These are phyloP conservation scores for Gobiocypris rarus DNA, from an alignment of 2,113 vertebrate species.

Conservation along the genomic window DNA sequence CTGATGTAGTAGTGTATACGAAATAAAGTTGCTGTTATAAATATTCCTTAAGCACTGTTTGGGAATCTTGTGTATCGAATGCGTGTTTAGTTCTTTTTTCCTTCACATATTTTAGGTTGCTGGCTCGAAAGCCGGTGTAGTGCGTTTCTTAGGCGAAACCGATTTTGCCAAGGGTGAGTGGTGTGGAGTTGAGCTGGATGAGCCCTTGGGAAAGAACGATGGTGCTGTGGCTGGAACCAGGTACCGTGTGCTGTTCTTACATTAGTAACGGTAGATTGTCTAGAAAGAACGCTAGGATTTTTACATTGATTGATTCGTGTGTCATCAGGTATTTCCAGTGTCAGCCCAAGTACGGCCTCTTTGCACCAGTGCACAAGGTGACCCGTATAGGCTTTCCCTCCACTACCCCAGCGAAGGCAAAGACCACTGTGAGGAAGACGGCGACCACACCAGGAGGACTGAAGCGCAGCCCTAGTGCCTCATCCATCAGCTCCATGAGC, in stretches of 20 bases:
- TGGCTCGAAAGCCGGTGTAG: conserved; percentile 95
- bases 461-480: conserved; percentile 93
- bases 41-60: not conserved
- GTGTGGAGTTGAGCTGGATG: conserved; percentile 97
- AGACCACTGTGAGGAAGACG: conserved; percentile 85
- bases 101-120: conserved; percentile 80
- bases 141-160: conserved; percentile 95
- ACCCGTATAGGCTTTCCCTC: conserved; percentile 97
- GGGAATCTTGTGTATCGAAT: not conserved
- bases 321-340: conserved; percentile 93
- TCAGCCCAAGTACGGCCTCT: conserved; percentile 95
- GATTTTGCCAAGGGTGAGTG: conserved; percentile 99
- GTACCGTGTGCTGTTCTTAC: conserved; percentile 65
- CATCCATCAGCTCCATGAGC: conserved; percentile 95
- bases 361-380: conserved; percentile 97
- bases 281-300: not conserved
- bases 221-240: conserved; percentile 97
- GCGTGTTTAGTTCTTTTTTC: conserved; percentile 18
- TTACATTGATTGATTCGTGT: not conserved
- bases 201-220: conserved; percentile 96
- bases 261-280: not conserved
- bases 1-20: too few relatives aligned
- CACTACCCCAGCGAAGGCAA: conserved; percentile 94
- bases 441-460: conserved; percentile 79
- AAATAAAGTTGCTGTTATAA: too few relatives aligned